phyloP scores from a whole-genome alignment of 2,888 invertebrate genomes.

The Philereme transversata region DNA sequence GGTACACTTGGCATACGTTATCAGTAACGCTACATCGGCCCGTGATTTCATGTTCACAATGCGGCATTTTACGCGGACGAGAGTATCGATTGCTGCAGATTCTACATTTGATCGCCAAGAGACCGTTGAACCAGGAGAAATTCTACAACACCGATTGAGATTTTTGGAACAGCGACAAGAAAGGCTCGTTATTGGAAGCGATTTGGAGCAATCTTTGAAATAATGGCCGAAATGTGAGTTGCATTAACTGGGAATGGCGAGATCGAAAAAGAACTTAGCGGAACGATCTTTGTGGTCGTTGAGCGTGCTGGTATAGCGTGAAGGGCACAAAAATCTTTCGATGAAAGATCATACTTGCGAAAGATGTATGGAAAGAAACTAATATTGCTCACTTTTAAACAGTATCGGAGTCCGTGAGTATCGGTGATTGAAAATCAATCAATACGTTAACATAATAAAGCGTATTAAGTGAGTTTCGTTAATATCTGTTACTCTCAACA shows the following conservation, averaged over 20 bases:
- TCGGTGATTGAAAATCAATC: slow-evolving; percentile 17
- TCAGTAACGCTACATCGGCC: slow-evolving; percentile 27
- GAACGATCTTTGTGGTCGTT: slow-evolving; percentile 1
- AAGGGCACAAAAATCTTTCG: slow-evolving; percentile 14
- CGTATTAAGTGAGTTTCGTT: neutral
- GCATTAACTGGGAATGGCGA: slow-evolving; percentile 7
- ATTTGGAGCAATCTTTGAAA: slow-evolving; percentile 18
- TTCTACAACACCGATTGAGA: slow-evolving; percentile 13
- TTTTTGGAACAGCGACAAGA: slow-evolving; percentile 28
- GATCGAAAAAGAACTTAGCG: slow-evolving; percentile 1
- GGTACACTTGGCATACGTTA: slow-evolving; percentile 28
- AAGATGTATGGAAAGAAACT: neutral
- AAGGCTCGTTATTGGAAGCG: slow-evolving; percentile 22
- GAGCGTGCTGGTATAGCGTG: neutral
- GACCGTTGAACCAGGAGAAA: slow-evolving; percentile 17
- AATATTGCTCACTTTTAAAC: neutral
- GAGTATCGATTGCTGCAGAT: slow-evolving; percentile 37
- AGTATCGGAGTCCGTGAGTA: neutral
- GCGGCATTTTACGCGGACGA: slow-evolving; percentile 36
- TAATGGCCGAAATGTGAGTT: slow-evolving; percentile 23
- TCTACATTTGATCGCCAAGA: slow-evolving; percentile 27
- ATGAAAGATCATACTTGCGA: slow-evolving; percentile 9
- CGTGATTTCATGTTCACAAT: slow-evolving; percentile 34
- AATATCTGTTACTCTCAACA: slow-evolving; percentile 1
- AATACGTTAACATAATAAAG: neutral